Evolutionary conservation across 2,113 vertebrate species (phyloP).

Genomic region (Syngnathus scovelli): DNA sequence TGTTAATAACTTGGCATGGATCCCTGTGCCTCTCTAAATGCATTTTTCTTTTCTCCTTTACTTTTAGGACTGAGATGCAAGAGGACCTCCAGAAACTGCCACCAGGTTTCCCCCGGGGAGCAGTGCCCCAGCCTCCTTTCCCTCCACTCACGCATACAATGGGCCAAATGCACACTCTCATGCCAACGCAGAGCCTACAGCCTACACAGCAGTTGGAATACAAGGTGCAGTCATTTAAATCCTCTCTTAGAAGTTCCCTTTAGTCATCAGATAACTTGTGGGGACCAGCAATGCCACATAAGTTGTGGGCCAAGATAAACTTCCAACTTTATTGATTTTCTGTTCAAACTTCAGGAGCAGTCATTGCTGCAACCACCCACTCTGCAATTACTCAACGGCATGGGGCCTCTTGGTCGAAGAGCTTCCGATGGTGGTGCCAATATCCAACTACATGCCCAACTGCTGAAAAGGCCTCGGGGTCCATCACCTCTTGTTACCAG

Average conservation of each 20-base stretch:
- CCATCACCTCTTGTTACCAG: conserved; percentile 91
- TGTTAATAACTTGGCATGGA: neutral
- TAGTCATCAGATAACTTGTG: neutral
- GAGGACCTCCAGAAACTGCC: conserved; percentile 92
- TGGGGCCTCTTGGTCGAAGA: conserved; percentile 94
- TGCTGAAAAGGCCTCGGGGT: conserved; percentile 91
- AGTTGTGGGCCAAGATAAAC: neutral
- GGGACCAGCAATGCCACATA: neutral
- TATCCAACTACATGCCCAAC: conserved; percentile 93
- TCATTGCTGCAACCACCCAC: conserved; percentile 94
- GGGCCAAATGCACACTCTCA: conserved; percentile 82
- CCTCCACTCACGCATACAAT: conserved; percentile 79
- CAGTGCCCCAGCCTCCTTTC: conserved; percentile 83
- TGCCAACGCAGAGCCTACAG: conserved; percentile 89
- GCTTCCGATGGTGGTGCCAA: conserved; percentile 96
- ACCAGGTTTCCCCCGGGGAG: conserved; percentile 82
- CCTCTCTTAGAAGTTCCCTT: neutral
- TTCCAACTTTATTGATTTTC: neutral
- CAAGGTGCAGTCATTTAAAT: conserved; percentile 76
- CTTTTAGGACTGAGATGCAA: conserved; percentile 84
- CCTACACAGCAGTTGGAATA: conserved; percentile 91
- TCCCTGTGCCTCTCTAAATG: too few species aligned
- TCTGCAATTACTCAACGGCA: conserved; percentile 93
- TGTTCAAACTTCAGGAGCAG: conserved; percentile 78
- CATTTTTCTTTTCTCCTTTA: neutral